Base-by-base conservation (phyloP, 2,888 invertebrate genomes). In the Podabrus alpinus region DNA sequence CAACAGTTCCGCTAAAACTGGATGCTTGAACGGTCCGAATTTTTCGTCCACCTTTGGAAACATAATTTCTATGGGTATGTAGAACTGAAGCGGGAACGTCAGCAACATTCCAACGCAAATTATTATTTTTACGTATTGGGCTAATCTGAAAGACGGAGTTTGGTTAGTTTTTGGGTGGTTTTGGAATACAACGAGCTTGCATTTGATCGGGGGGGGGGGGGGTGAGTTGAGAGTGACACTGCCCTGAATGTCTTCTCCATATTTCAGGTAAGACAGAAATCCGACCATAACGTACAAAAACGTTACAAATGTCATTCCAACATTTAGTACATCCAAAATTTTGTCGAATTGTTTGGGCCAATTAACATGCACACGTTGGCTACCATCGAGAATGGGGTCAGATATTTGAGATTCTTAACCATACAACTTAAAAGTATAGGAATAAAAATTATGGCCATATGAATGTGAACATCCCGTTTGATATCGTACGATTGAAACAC, bases 11-110 rank as follows among this genome's bases (percentile, higher is more conserved):
- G 91, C 90, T 24, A 89, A 81, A 0, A 92, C 87, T 0, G 92
- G 92, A 81, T 89, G 89, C 66, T 89, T 89, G 78, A 90, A 88
- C 45, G 90, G 88, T 7, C 90, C 92, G 67, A 90, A 88, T 80
- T 89, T 87, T 69, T 88, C 86, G 70, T 87, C 86, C 24, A 95
- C 86, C 29, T 88, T 86, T 0, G 97, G 96, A 94, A 95, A 96
- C 82, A 97, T 93, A 75, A 98, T 95, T 72, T 93, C 93, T 64
- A 97, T 91, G 0, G 98, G 97, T 60, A 99, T 97, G 87, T 97
- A 98, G 86, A 99, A 95, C 88, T 98, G 98, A 16, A 99, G 90
- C 0, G 97, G 94, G 87, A 97, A 99, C 0, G 97, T 94, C 78
- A 98, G 90, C 79, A 97, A 90, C 76, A 99, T 95, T 11, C 96